Conservation (phyloP, 2,888 invertebrate species). For the Melinopterus prodromus region DNA sequence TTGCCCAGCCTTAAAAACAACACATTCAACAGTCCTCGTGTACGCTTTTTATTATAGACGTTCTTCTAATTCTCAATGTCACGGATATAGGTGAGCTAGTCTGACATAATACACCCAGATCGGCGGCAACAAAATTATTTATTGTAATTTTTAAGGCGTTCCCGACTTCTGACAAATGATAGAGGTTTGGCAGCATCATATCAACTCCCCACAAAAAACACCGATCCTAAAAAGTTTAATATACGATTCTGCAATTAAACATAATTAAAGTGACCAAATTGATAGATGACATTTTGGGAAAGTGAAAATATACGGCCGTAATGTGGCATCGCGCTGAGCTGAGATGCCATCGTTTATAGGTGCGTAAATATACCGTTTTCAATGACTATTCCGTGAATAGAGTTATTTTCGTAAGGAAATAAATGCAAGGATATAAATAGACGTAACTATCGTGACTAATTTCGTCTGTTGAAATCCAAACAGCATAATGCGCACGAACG, state of each 20-base stretch:
- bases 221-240: neutral
- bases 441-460: conserved; percentile 4
- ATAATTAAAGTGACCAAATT: neutral
- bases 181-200: neutral
- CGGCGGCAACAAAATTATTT: neutral
- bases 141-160: neutral
- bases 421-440: neutral
- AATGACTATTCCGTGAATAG: neutral
- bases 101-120: neutral
- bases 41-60: too few species aligned
- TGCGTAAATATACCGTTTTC: neutral
- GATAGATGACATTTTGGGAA: neutral
- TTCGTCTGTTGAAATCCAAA: neutral
- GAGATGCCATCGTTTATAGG: neutral
- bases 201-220: neutral
- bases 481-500: neutral
- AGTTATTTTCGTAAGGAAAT: neutral
- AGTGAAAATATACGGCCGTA: neutral
- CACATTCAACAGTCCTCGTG: neutral
- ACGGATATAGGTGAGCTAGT: neutral
- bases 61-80: too few species aligned
- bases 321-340: neutral
- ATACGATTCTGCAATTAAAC: neutral
- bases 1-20: neutral
- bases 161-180: neutral